Conservation (phyloP, 2,113 vertebrate genomes). For the Azemiops feae region DNA sequence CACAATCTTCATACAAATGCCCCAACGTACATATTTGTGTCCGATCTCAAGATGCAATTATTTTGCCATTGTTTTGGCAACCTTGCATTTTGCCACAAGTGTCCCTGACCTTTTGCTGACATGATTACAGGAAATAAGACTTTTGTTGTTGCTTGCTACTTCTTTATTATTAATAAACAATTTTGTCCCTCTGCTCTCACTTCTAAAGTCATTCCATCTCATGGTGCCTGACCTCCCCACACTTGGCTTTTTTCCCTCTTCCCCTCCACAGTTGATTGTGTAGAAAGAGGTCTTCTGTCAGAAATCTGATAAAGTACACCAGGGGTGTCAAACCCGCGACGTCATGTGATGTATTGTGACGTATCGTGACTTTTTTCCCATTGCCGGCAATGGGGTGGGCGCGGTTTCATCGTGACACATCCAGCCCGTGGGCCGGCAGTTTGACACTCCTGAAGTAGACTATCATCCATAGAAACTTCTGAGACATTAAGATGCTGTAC, state of each 20-base stretch:
- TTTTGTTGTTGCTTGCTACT: neutral
- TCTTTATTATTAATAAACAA: neutral
- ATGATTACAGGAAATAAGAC: neutral
- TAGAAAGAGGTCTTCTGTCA: neutral
- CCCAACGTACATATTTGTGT: neutral
- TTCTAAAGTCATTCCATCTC: neutral
- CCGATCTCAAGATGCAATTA: neutral
- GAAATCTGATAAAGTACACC: neutral
- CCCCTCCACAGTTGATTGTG: neutral
- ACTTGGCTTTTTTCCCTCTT: neutral
- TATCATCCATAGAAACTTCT: neutral
- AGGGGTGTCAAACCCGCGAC: too few relatives aligned
- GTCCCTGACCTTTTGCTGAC: neutral
- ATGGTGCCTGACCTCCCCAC: neutral
- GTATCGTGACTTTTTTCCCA: too few relatives aligned
- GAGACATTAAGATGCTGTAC: neutral
- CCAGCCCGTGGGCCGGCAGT: too few relatives aligned
- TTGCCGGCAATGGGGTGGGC: too few relatives aligned
- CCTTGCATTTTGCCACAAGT: neutral
- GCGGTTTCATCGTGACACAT: too few relatives aligned
- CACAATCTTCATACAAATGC: neutral
- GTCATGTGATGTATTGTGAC: too few relatives aligned
- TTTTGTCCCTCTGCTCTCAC: neutral
- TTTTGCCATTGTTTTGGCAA: neutral
- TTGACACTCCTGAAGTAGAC: neutral